Percentiles rank a stretch among this genome's conserved stretches.
phyloP scores from a whole-genome alignment of 1,140 invertebrate species.

The Leptopilina boulardi region DNA sequence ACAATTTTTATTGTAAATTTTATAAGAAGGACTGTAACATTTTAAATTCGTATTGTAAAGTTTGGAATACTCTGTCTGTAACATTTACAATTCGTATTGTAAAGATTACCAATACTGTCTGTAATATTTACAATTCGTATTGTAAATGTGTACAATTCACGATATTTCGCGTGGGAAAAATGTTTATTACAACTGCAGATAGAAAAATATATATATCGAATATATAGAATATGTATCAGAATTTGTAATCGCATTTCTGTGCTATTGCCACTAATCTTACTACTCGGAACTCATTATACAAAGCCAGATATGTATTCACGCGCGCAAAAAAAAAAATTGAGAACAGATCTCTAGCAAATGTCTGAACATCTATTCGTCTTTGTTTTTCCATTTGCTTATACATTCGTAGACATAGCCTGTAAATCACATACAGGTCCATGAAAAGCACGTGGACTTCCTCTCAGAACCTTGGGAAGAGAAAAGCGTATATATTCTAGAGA shows the following conservation, averaged over 20 bases:
- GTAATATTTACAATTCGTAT: too few species aligned
- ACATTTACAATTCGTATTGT: too few species aligned
- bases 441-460: conserved; percentile 3
- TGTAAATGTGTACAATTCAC: too few species aligned
- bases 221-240: neutral
- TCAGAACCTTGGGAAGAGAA: conserved; percentile 25
- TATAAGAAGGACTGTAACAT: too few species aligned
- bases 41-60: too few species aligned
- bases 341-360: neutral
- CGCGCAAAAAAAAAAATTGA: conserved; percentile 3
- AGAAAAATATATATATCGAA: neutral
- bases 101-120: too few species aligned
- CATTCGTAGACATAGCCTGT: neutral
- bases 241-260: conserved; percentile 9
- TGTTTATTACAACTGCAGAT: neutral
- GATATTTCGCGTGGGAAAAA: neutral
- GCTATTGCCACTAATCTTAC: neutral
- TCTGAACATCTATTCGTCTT: conserved; percentile 24
- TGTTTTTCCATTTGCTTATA: conserved; percentile 21
- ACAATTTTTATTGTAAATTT: too few species aligned
- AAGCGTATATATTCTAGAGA: neutral
- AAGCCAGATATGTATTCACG: neutral
- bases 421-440: neutral
- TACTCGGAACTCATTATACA: conserved; percentile 11
- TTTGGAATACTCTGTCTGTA: too few species aligned